Conservation (phyloP, 2,113 vertebrate species). For the Erythrolamprus reginae region DNA sequence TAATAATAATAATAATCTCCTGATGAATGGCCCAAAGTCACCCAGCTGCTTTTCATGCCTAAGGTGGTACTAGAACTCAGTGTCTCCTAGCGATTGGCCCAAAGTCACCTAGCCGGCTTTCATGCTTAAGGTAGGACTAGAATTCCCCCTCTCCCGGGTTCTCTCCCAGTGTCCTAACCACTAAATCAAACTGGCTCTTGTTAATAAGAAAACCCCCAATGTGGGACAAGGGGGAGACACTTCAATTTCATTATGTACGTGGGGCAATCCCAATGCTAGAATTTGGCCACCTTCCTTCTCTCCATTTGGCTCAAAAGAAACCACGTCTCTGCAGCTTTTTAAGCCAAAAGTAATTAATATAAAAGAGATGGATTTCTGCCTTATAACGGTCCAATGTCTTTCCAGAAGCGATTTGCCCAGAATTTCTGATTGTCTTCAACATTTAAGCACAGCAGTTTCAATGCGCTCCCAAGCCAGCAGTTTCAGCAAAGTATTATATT, state of each 20-base stretch:
- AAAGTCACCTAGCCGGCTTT: too few species aligned
- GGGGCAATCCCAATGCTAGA: background rate
- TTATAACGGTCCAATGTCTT: background rate
- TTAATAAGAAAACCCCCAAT: background rate
- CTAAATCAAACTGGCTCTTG: too few species aligned
- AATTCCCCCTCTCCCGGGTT: too few species aligned
- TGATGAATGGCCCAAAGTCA: too few species aligned
- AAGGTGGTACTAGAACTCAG: too few species aligned
- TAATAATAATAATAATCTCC: too few species aligned
- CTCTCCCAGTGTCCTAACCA: too few species aligned
- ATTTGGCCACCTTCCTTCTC: background rate
- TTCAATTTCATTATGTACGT: background rate
- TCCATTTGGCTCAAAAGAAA: background rate
- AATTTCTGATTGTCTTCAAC: background rate
- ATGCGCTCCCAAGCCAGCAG: background rate
- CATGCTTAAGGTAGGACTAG: too few species aligned
- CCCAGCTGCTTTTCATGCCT: too few species aligned
- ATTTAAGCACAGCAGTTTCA: too few species aligned
- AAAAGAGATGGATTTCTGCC: background rate
- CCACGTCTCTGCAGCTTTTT: background rate
- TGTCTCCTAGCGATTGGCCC: too few species aligned
- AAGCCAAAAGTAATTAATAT: background rate
- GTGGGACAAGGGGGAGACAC: fast-evolving
- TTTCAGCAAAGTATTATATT: background rate
- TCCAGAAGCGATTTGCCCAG: background rate